Evolutionary conservation across 1,140 invertebrate species (phyloP), one percentile per base, ranked within the genome.

Genomic region (Leptinotarsa texana): DNA sequence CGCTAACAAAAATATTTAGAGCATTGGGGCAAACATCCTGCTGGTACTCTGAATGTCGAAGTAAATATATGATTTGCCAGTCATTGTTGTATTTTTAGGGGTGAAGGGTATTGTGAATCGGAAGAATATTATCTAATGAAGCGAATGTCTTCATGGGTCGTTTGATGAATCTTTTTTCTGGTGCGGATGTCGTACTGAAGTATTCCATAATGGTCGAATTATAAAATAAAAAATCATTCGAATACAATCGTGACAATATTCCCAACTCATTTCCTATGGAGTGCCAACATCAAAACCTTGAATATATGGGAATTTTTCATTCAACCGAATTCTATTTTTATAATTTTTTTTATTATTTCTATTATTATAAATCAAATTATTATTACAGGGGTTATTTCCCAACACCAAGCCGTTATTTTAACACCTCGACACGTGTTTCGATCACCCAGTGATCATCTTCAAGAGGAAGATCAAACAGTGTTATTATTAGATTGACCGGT

Each of bases 1-100:
- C 77, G 74, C 79, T 74, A 79, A 79, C 76, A 75, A 76, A 65
- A 78, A 76, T 78, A 75, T 78, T 75, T 77, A 79, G 74, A 74
- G 72, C 75, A 77, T 71, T 72, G 75, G 75, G 75, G 75, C 73
- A 77, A 74, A 77, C 75, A 77, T 77, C 75, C 75, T 77, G 75
- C 70, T 63, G 61, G 61, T 72, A 72, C 42, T 61, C 49, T 66
- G 49, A 67, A 75, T 63, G 24, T 62, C 69, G 66, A 66, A 65
- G 73, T 74, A 77, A 77, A 77, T 77, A 77, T 71, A 77, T 65
- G 63, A 74, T 74, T 74, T 74, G 61, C 47, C 48, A 68, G 62
- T 49, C 75, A 51, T 72, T 67, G 74, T 75, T 63, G 27, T 69
- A 74, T 74, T 69, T 74, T 74, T n/a, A 75, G 62, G 75, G 75